Evolutionary conservation across 2,113 vertebrate genomes (phyloP), one percentile per base, ranked within the genome.

Genomic region (Laticauda laticaudata): DNA sequence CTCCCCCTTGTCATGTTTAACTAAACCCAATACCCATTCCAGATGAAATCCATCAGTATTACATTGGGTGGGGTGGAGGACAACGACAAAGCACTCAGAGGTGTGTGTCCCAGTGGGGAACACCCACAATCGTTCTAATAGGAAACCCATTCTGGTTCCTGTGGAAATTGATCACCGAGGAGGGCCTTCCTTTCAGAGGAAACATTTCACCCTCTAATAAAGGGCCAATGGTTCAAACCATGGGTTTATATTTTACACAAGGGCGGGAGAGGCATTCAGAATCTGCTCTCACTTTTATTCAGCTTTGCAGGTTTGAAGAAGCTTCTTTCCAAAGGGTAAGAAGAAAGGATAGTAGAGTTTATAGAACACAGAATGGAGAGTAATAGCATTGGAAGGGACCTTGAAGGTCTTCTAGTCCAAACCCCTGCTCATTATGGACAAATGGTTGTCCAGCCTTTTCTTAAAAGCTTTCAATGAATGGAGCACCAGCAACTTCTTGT

Each of bases 1-100:
- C 97, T 95, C 96, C 21, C 6, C 97, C 92, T 97, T 97, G 98
- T 98, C 96, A 97, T 97, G 97, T 98, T 98, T 98, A 98, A 98
- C 98, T 98, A 98, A 99, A 98, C 97, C 98, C 98, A 98, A 98
- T 98, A 98, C 97, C 97, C 98, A 98, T 98, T 98, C 98, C 98
- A 98, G 97, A 98, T 97, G 98, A 98, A 98, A 98, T 98, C 97
- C 98, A 98, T 98, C 98, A 98, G 97, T 98, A 98, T 98, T 99
- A 97, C 95, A 98, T 98, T 39, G n/a, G 89, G 59, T 69, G 97
- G 75, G 29, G 45, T 26, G 53, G 23, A 39, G 39, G 98, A 98
- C 97, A 98, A 98, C 98, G 98, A 98, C 98, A 98, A 98, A 98
- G 97, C 98, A 97, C 97, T 98, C 98, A 98, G 98, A 98, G 98